Conservation (phyloP, 2,113 vertebrate species). For the Gymnorhina tibicen region DNA sequence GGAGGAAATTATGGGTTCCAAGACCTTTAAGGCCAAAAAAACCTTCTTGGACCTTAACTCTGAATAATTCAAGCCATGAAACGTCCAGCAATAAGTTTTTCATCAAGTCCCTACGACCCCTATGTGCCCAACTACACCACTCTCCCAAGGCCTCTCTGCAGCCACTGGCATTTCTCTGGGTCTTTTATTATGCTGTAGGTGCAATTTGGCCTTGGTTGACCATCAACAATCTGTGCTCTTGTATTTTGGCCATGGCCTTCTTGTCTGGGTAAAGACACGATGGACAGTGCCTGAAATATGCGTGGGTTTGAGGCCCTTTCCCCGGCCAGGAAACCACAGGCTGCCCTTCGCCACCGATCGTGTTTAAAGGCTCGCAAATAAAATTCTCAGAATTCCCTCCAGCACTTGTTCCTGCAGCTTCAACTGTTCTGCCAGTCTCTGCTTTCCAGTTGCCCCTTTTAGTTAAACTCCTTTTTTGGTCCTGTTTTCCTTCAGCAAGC, state of each 20-base stretch:
- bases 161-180: neutral
- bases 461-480: constrained; percentile 67
- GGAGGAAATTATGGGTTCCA: neutral
- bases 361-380: constrained; percentile 33
- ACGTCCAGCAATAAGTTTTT: neutral
- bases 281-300: neutral
- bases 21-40: neutral
- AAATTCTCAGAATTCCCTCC: constrained; percentile 58
- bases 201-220: neutral
- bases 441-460: constrained; percentile 61
- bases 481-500: constrained; percentile 43
- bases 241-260: neutral
- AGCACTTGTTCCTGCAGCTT: constrained; percentile 15
- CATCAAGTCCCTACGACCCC: neutral
- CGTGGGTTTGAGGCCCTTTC: neutral
- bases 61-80: neutral
- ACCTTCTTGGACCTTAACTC: neutral
- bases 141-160: neutral
- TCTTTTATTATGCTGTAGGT: neutral
- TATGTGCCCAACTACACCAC: neutral
- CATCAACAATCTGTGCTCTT: neutral
- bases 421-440: constrained; percentile 49
- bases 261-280: neutral
- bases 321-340: neutral
- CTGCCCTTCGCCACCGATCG: neutral